Evolutionary conservation across 2,797 vertebrate species (phyloP), one percentile per base, ranked within the genome.

Genomic region (Rhynchotus rufescens): DNA sequence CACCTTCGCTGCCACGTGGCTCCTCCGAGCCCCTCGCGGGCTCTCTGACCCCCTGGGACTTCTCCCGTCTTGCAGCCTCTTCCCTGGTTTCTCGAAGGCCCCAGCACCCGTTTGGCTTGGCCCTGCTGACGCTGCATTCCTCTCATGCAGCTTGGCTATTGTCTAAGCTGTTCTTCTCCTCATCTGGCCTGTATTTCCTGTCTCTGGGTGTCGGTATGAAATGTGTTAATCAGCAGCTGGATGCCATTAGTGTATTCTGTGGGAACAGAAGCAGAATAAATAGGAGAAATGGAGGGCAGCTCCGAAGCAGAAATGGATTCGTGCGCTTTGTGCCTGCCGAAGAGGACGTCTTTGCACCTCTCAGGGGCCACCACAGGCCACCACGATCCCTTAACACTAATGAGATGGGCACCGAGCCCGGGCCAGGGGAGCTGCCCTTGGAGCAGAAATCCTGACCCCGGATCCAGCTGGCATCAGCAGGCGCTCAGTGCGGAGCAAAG

Each of bases 131-230:
- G 82, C 42, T 85, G 84, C 66, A 25, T 67, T 85, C 23, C 5
- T 95, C 76, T 90, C 77, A 20, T 77, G 59, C 87, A 57, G 84
- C 45, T 59, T 42, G 61, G 73, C 89, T 78, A 69, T 87, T 90
- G 81, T 95, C 94, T 80, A 80, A 90, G 82, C 36, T 62, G 38
- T 61, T 88, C 54, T 85, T 69, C 77, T 74, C 79, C 90, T 95
- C 92, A 94, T 96, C 93, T 95, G 90, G 92, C 84, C 90, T 89
- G 82, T 92, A 90, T 95, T 96, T 95, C 94, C 94, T 95, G 90
- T 90, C 89, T 89, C 90, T 90, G 86, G 42, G 66, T 80, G 86
- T 83, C 85, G 84, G 79, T 32, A 9, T 38, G 84, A 62, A 80
- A 90, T 0, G 15, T 85, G 89, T 92, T 95, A 95, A 95, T 92